phyloP scores from a whole-genome alignment of 2,888 invertebrate species.

The Mellilla xanthometata region DNA sequence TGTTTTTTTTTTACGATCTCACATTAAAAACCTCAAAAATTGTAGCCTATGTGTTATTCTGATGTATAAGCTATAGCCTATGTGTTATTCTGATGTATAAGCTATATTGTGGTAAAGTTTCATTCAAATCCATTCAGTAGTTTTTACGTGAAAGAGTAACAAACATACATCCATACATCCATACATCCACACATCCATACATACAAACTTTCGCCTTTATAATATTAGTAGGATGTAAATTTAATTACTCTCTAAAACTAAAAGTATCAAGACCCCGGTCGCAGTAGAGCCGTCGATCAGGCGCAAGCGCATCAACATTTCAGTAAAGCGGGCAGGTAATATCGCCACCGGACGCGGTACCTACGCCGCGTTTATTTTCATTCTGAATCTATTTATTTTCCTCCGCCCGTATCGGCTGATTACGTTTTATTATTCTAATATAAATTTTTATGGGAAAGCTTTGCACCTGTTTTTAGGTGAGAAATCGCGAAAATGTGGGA shows the following conservation, averaged over 20 bases:
- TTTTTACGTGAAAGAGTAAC: too few species aligned
- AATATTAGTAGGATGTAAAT: too few species aligned
- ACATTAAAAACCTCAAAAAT: too few species aligned
- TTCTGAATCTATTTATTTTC: constrained; percentile 68
- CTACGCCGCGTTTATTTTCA: constrained; percentile 66
- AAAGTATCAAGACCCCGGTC: constrained; percentile 42
- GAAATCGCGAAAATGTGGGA: constrained; percentile 19
- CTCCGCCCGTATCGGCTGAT: constrained; percentile 48
- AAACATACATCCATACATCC: too few species aligned
- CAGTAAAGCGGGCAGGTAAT: constrained; percentile 77
- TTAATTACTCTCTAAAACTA: background rate
- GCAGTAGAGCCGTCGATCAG: constrained; percentile 57
- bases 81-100: too few species aligned
- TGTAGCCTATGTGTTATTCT: too few species aligned
- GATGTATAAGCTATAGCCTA: too few species aligned
- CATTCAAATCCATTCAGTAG: too few species aligned
- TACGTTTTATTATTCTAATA: constrained; percentile 62
- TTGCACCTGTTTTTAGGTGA: constrained; percentile 32
- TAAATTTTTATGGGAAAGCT: constrained; percentile 32
- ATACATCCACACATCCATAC: too few species aligned
- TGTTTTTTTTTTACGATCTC: too few species aligned
- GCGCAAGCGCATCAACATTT: constrained; percentile 73
- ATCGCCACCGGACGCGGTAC: constrained; percentile 45
- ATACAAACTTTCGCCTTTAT: too few species aligned
- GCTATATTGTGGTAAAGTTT: too few species aligned